Evolutionary conservation across 2,888 invertebrate genomes (phyloP).

Genomic region (Willowsia nigromaculata): DNA sequence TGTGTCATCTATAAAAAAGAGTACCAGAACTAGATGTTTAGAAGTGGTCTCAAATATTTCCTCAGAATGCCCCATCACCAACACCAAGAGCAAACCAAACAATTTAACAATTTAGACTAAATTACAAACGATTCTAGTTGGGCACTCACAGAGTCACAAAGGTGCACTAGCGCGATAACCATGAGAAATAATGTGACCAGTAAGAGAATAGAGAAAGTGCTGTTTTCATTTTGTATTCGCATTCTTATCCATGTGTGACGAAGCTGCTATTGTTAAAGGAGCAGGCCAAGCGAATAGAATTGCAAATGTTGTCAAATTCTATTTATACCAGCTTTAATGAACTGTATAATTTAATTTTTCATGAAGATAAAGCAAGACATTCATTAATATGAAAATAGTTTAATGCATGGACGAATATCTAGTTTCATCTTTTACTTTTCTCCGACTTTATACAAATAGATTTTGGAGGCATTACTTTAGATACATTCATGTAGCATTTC

Average conservation of each 20-base stretch:
- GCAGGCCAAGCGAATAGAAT: neutral
- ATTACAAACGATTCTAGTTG: constrained; percentile 10
- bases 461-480: too few species aligned
- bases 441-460: too few species aligned
- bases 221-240: neutral
- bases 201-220: neutral
- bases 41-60: neutral
- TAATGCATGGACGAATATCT: neutral
- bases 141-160: neutral
- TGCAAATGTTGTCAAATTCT: constrained; percentile 11
- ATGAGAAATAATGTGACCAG: neutral
- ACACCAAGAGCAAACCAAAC: neutral
- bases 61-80: neutral
- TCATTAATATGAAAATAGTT: too few species aligned
- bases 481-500: too few species aligned
- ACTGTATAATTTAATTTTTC: constrained; percentile 15
- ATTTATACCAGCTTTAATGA: constrained; percentile 2
- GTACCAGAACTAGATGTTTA: neutral
- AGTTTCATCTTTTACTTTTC: too few species aligned
- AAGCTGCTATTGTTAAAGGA: neutral
- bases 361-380: too few species aligned
- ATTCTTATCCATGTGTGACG: neutral
- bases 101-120: constrained; percentile 31
- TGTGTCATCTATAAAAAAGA: neutral
- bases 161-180: neutral